Percentiles rank a stretch among this genome's conserved stretches.
These are phyloP conservation scores for Pseudococcus longispinus DNA, from an alignment of 2,888 invertebrate genomes.

Conservation along the genomic window DNA sequence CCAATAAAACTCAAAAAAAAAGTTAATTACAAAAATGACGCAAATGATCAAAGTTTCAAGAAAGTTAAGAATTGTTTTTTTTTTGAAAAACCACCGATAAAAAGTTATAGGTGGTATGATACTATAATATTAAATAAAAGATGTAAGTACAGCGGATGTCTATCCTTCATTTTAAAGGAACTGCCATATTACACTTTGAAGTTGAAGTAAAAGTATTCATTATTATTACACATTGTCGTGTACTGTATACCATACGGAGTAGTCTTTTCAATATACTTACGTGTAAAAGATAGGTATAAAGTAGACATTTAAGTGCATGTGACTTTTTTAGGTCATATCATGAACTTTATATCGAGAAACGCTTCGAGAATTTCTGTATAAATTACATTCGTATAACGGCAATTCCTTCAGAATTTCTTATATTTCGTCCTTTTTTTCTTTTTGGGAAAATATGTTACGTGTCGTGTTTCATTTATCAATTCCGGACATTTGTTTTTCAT, in stretches of 20 bases:
- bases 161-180: not conserved
- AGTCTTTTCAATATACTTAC: not conserved
- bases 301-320: not conserved
- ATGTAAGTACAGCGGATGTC: not conserved
- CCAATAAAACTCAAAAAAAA: too few relatives aligned
- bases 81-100: not conserved
- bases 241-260: not conserved
- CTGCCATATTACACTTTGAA: not conserved
- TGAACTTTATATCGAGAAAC: not conserved
- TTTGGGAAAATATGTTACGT: not conserved
- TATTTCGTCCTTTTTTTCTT: not conserved
- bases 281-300: not conserved
- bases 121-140: not conserved
- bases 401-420: not conserved
- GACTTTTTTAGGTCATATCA: slow-evolving; percentile 4
- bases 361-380: not conserved
- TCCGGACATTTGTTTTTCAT: not conserved
- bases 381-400: not conserved
- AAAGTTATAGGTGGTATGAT: not conserved
- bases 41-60: too few relatives aligned
- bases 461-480: not conserved
- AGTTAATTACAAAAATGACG: too few relatives aligned
- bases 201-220: not conserved
- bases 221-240: not conserved
- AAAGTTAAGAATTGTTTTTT: too few relatives aligned